These are phyloP conservation scores for Melanerpes formicivorus DNA, from an alignment of 2,113 vertebrate genomes.

Conservation along the genomic window DNA sequence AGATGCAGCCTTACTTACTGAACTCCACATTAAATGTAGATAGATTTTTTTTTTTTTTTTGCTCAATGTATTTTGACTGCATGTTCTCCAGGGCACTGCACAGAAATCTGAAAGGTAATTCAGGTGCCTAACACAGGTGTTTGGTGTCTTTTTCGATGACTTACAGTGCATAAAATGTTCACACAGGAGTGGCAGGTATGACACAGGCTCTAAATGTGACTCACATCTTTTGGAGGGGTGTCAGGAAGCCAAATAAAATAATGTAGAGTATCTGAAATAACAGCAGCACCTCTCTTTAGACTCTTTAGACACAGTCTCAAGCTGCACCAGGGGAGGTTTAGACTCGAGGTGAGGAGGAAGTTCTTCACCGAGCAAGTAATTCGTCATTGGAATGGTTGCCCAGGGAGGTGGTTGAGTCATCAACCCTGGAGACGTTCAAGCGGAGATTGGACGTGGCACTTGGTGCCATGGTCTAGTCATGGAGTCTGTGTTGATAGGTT, in stretches of 20 bases:
- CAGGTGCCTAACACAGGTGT: not conserved
- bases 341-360: too few relatives aligned
- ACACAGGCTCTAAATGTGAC: not conserved
- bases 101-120: not conserved
- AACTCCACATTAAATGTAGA: constrained; percentile 30
- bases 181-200: not conserved
- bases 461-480: too few relatives aligned
- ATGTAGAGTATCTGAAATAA: not conserved
- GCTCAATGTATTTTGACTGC: constrained; percentile 39
- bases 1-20: constrained; percentile 38
- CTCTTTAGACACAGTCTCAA: too few relatives aligned
- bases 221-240: not conserved
- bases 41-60: constrained; percentile 16
- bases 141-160: not conserved
- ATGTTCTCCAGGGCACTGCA: not conserved
- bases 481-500: too few relatives aligned
- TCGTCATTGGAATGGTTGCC: too few relatives aligned
- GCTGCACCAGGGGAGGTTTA: too few relatives aligned
- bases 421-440: too few relatives aligned
- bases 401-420: too few relatives aligned
- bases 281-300: not conserved
- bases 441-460: too few relatives aligned
- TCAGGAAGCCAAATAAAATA: not conserved
- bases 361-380: too few relatives aligned
- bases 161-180: not conserved